Evolutionary conservation across 1,140 invertebrate species (phyloP).

Genomic region (Megalopta genalis): DNA sequence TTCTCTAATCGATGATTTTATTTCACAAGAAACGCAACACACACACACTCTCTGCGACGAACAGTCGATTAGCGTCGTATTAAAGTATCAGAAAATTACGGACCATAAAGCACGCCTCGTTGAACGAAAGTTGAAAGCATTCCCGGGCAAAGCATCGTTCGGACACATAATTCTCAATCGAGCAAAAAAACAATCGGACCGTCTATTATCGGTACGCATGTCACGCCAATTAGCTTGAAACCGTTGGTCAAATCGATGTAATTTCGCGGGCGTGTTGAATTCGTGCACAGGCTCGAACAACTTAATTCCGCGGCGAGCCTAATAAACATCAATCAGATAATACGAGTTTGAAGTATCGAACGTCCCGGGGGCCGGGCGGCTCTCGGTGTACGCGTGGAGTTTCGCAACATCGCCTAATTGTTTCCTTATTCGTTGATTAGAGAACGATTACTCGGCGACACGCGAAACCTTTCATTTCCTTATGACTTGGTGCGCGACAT

Average conservation of each 20-base stretch:
- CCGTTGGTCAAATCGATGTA: not conserved
- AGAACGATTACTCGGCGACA: conserved; percentile 28
- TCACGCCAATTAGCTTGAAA: not conserved
- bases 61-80: no score
- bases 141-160: no score
- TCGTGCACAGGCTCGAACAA: not conserved
- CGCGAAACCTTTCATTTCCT: conserved; percentile 52
- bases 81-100: no score
- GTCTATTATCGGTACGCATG: no score
- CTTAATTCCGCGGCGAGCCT: not conserved
- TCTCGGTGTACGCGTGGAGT: not conserved
- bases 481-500: conserved; percentile 54
- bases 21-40: no score
- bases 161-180: no score
- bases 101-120: no score
- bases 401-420: conserved; percentile 25
- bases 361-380: not conserved
- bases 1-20: no score
- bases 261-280: not conserved
- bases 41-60: no score
- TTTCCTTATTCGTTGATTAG: conserved; percentile 33
- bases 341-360: not conserved
- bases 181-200: no score
- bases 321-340: not conserved
- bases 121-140: no score